Base-by-base conservation (phyloP, 1,140 invertebrate genomes). In the Oscheius sp. region DNA sequence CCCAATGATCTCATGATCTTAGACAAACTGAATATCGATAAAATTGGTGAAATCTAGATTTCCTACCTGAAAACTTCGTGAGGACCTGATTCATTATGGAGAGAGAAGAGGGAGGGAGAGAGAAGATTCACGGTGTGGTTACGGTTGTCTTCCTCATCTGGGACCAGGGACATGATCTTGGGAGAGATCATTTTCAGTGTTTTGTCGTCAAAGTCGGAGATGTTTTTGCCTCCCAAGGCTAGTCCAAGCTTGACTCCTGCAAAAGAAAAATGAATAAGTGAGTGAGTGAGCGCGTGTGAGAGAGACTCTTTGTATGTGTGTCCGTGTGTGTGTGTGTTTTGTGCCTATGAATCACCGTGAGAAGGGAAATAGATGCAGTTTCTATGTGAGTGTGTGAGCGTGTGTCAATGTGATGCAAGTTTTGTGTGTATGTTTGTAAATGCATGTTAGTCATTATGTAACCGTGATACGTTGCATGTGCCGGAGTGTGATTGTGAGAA, bases 101-200 rank as follows among this genome's bases (percentile, higher is more conserved):
- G 74, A 15, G 63, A 67, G 28, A 79, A 79, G 3, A 79, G 61
- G 2, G 78, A 79, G 0, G 78, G 78, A 13, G 78, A 79, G 29
- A 79, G 63, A 10, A 79, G 31, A 26, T 73, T 74, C 13, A 77
- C 68, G 15, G 45, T 69, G 18, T 32, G 28, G 23, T 77, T 64
- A 34, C 58, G 32, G 32, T 72, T 73, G 49, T 69, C 42, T 2
- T 70, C 42, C 26, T 78, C 72, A 31, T 78, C 73, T 4, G 77
- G 73, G 45, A 78, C 46, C 1, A 79, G 38, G 18, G 70, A 49
- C 68, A 78, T 63, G n/a, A 79, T 65, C 36, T 74, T 34, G 7
- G 76, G 76, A 29, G 76, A 77, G 34, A 68, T 59, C 32, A 77
- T 55, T 58, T 77, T 77, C 49, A 77, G 15, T 32, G 55, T 77